These are phyloP conservation scores for Diglossa brunneiventris DNA, from an alignment of 2,113 vertebrate species.

Conservation along the genomic window DNA sequence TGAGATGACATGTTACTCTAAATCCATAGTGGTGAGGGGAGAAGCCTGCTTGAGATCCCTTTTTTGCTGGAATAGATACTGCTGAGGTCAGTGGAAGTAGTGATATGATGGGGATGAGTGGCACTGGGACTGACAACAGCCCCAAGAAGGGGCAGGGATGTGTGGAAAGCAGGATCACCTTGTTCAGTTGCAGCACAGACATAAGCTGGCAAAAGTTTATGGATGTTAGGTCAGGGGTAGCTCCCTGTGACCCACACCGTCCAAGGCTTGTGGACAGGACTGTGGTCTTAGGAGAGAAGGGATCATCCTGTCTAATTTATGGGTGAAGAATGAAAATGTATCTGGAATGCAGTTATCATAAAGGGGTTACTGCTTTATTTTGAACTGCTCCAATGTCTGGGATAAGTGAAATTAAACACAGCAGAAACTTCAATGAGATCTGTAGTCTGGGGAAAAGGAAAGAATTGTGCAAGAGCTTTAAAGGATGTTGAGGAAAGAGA, in stretches of 20 bases:
- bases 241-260: neutral
- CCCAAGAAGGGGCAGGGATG: neutral
- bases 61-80: neutral
- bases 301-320: rapidly evolving
- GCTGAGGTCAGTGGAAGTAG: rapidly evolving
- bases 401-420: neutral
- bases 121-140: neutral
- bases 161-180: neutral
- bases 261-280: neutral
- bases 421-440: neutral
- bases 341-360: neutral
- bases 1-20: neutral
- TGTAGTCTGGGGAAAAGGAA: rapidly evolving
- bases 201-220: neutral
- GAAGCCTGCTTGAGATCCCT: neutral
- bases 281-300: neutral
- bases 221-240: neutral
- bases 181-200: neutral
- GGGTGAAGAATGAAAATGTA: neutral
- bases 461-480: neutral
- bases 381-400: neutral
- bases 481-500: neutral
- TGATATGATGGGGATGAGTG: neutral
- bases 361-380: neutral
- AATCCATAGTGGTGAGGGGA: neutral